Conservation (phyloP, 2,113 vertebrate genomes). For the Rostratula benghalensis region DNA sequence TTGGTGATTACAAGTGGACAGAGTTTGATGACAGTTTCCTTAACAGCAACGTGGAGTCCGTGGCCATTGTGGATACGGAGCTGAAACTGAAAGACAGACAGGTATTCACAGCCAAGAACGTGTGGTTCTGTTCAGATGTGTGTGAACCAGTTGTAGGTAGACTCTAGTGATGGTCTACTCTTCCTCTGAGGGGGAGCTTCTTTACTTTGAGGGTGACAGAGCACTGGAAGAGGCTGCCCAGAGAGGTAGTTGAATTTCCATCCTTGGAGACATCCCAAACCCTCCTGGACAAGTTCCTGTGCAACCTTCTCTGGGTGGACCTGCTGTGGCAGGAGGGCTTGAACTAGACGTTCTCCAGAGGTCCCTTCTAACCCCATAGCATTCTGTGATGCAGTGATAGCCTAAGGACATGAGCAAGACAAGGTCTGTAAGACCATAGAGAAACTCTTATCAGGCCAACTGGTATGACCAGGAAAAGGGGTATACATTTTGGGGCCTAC, state of each 20-base stretch:
- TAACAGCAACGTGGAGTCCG: conserved; percentile 83
- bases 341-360: no score
- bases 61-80: conserved; percentile 86
- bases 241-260: no score
- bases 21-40: conserved; percentile 93
- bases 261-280: no score
- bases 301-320: no score
- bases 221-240: no score
- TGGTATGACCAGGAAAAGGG: not conserved
- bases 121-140: not conserved
- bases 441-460: not conserved
- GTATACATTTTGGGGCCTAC: not conserved
- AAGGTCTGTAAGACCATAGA: not conserved
- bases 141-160: not conserved
- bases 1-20: conserved; percentile 90
- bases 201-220: no score
- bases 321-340: no score
- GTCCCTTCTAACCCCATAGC: no score
- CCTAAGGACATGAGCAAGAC: not conserved
- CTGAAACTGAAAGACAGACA: conserved; percentile 76
- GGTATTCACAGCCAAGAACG: conserved; percentile 38
- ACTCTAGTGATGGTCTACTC: not conserved
- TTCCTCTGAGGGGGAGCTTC: no score
- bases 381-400: not conserved
- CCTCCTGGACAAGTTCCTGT: no score